Evolutionary conservation across 30 jellyfish, hydroid and myxozoan genomes (phyloP), one percentile per base, ranked within the genome.

Genomic region (Rhopilema esculentum): DNA sequence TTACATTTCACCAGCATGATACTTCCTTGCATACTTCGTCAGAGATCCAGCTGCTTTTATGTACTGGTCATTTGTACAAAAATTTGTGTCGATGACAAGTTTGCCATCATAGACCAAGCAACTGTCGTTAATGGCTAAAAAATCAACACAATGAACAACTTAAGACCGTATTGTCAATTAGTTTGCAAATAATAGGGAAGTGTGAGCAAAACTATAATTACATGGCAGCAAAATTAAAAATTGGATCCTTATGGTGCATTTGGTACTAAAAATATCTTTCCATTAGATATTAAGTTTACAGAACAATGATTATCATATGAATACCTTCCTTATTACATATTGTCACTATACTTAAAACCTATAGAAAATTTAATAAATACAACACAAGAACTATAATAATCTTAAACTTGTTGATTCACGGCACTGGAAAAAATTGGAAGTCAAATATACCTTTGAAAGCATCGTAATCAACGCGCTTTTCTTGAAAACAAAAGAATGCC

Each of bases 41-140:
- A 95, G 57, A 0, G 97, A 96, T 20, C 99, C 99, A 50, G 97
- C 99, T 23, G 99, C 97, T 17, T 77, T 93, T 50, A 95, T 90
- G 25, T 64, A 66, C 20, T 84, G 91, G 72, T 95, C 99, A 70
- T 95, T 95, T 0, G 99, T 90, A 15, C 91, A 91, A 57, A 90
- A 95, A 17, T 83, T 79, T 16, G 97, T 40, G 66, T 95, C 98
- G 48, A 95, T 95, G 29, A 95, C 99, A 62, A 95, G 81, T 75
- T 83, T 95, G 25, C 99, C 98, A 87, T 95, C 99, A 49, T 83
- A 95, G 8, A 95, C 99, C 83, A 95, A 85, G 91, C 96, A 95
- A 69, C 99, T 90, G 88, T 91, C 97, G 90, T 95, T 95, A 49
- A 95, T 86, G 24, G 99, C 99, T 95, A 65, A 63, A 80, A 86